A percentile compares a stretch with the other conserved stretches of the same genome.
Evolutionary conservation across 2,113 vertebrate genomes (phyloP).

Genomic region (Thryonomys swinderianus): DNA sequence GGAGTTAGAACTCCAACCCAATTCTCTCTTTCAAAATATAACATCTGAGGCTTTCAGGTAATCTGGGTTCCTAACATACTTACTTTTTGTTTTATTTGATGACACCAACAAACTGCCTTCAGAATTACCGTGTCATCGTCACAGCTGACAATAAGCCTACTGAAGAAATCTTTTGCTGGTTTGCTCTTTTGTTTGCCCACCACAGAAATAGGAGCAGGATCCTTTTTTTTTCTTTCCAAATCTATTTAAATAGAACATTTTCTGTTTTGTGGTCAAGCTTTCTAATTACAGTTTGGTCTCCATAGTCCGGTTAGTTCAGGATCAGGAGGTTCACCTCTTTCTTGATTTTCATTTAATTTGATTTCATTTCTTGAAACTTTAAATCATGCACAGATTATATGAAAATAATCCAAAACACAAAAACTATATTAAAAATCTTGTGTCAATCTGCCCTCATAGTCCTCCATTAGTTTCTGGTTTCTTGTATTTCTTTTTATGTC

Average conservation of each 20-base stretch:
- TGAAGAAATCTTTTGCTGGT: background rate
- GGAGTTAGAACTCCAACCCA: background rate
- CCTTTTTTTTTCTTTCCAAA: background rate
- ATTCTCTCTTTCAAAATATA: background rate
- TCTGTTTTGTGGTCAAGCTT: background rate
- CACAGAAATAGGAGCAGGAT: background rate
- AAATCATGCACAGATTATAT: conserved; percentile 24
- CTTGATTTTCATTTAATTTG: conserved; percentile 23
- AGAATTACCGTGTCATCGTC: background rate
- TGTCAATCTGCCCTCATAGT: background rate
- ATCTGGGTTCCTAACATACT: background rate
- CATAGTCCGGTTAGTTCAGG: background rate
- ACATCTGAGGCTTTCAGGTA: background rate
- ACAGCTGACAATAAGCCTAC: background rate
- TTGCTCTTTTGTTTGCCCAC: background rate
- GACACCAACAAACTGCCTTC: background rate
- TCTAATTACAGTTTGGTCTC: background rate
- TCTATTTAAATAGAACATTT: conserved; percentile 8
- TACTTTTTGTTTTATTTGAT: background rate
- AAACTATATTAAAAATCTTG: background rate
- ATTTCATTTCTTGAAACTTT: conserved; percentile 29
- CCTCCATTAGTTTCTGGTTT: background rate
- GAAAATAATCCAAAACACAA: conserved; percentile 17
- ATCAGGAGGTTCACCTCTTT: background rate
- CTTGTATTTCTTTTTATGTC: background rate